Evolutionary conservation across 2,113 vertebrate genomes (phyloP).

Genomic region (Henicopernis longicauda): DNA sequence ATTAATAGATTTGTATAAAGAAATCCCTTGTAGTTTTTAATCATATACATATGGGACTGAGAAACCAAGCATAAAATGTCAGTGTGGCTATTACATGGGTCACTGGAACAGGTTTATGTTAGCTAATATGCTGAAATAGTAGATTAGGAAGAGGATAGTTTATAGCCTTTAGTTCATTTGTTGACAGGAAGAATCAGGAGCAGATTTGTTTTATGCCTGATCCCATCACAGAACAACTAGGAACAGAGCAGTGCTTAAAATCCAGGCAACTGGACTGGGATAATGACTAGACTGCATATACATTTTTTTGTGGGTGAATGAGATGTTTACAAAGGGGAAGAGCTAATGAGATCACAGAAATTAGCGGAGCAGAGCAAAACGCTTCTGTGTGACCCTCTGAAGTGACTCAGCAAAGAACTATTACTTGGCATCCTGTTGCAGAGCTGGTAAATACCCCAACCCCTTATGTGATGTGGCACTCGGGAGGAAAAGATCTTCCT

Average conservation of each 20-base stretch:
- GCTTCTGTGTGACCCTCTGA: not conserved
- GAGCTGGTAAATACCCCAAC: not conserved
- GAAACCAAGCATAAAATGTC: conserved; percentile 57
- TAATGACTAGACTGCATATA: not conserved
- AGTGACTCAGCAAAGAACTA: not conserved
- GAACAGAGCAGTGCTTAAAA: conserved; percentile 37
- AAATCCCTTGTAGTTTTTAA: conserved; percentile 60
- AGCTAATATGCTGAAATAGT: conserved; percentile 29
- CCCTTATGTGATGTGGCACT: not conserved
- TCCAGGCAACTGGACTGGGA: not conserved
- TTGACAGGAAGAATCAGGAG: conserved; percentile 67
- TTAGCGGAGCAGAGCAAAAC: not conserved
- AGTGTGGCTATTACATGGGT: conserved; percentile 55
- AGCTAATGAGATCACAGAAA: not conserved
- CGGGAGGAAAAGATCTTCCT: not conserved
- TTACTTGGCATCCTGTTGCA: not conserved
- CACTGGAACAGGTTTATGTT: conserved; percentile 47
- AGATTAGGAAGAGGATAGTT: conserved; percentile 44
- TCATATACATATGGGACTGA: conserved; percentile 59
- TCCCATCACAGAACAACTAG: conserved; percentile 29
- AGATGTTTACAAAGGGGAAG: conserved; percentile 26
- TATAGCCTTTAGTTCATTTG: conserved; percentile 58
- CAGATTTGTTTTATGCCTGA: conserved; percentile 60
- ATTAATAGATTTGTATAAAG: conserved; percentile 60
- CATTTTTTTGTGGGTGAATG: not conserved